A percentile compares a stretch with the other conserved stretches of the same genome.
Evolutionary conservation across 2,888 invertebrate species (phyloP).

Genomic region (Campoplex nolae): DNA sequence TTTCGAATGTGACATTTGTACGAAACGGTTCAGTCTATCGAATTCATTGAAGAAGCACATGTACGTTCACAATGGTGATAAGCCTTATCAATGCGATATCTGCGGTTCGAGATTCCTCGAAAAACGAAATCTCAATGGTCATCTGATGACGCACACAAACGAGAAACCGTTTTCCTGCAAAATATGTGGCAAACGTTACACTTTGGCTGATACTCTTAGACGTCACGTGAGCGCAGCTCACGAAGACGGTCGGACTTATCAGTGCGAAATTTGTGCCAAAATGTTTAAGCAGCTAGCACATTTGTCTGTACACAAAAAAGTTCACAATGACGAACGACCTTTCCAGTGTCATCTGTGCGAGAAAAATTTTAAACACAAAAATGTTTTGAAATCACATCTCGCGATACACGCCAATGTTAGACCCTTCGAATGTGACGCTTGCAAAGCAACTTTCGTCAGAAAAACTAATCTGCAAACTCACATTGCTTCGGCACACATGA

Average conservation of each 20-base stretch:
- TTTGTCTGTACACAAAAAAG: conserved; percentile 82
- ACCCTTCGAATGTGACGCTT: conserved; percentile 85
- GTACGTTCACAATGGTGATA: conserved; percentile 82
- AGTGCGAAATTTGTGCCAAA: conserved; percentile 81
- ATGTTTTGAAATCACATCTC: conserved; percentile 85
- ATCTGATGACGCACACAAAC: conserved; percentile 79
- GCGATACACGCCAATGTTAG: conserved; percentile 84
- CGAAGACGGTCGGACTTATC: conserved; percentile 79
- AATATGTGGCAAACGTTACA: conserved; percentile 80
- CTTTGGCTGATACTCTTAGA: conserved; percentile 78
- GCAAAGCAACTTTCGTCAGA: conserved; percentile 84
- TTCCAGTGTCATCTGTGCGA: conserved; percentile 86
- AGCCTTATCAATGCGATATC: conserved; percentile 80
- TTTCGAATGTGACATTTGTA: conserved; percentile 85
- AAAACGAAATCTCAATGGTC: conserved; percentile 78
- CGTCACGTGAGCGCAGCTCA: conserved; percentile 80
- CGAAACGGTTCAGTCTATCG: conserved; percentile 85
- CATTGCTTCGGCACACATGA: conserved; percentile 80
- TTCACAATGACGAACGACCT: conserved; percentile 85
- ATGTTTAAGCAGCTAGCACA: conserved; percentile 81
- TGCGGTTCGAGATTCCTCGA: conserved; percentile 79
- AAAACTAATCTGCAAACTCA: conserved; percentile 80
- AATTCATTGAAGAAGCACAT: conserved; percentile 84
- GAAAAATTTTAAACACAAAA: conserved; percentile 85
- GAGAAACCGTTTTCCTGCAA: conserved; percentile 79